Evolutionary conservation across 1,140 invertebrate species (phyloP).

Genomic region (Ladona fulva): DNA sequence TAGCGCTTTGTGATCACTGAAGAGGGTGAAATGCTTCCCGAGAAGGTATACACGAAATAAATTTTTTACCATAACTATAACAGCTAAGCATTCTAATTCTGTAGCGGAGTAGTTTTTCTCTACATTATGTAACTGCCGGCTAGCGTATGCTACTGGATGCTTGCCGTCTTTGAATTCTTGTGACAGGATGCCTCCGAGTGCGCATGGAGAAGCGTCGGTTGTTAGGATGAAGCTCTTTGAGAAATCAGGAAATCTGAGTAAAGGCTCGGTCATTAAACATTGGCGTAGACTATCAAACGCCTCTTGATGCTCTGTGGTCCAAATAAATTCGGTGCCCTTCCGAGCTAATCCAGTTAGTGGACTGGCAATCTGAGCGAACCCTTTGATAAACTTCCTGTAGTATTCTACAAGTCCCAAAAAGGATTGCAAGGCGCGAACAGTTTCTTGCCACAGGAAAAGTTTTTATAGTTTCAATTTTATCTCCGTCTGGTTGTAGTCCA

Average conservation of each 20-base stretch:
- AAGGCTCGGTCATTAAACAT: background rate
- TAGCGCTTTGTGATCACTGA: constrained; percentile 35
- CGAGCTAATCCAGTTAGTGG: constrained; percentile 18
- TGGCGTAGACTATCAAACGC: constrained; percentile 11
- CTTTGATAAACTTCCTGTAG: constrained; percentile 20
- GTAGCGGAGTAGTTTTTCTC: constrained; percentile 38
- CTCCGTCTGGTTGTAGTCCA: constrained; percentile 8
- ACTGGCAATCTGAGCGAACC: constrained; percentile 17
- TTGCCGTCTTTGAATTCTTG: constrained; percentile 25
- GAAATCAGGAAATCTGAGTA: background rate
- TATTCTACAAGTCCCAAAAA: constrained; percentile 19
- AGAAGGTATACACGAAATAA: constrained; percentile 37
- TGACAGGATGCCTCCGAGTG: background rate
- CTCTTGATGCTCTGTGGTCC: constrained; percentile 15
- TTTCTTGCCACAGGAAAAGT: background rate
- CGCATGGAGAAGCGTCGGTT: background rate
- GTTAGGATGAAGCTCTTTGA: background rate
- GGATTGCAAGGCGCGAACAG: constrained; percentile 4
- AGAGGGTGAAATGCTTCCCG: constrained; percentile 32
- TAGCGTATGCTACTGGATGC: constrained; percentile 30
- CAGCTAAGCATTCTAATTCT: constrained; percentile 37
- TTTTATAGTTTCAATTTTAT: constrained; percentile 15
- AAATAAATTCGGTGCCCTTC: constrained; percentile 14
- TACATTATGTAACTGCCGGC: constrained; percentile 28
- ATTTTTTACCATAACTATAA: constrained; percentile 37